Evolutionary conservation across 2,797 vertebrate species (phyloP), one percentile per base, ranked within the genome.

Genomic region (Hippopotamyrus pictus): DNA sequence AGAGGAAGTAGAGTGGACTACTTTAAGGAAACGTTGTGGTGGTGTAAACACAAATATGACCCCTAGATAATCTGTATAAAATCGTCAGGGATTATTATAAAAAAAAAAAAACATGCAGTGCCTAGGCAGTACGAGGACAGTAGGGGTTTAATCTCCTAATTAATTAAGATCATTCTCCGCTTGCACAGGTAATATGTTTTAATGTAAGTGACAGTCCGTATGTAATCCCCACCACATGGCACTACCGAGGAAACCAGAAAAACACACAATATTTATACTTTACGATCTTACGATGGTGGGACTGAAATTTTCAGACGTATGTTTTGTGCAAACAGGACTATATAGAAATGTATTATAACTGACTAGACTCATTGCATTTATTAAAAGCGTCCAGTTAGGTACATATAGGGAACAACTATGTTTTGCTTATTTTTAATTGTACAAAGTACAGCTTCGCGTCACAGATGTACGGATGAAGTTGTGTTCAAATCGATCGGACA

Each of bases 91-190:
- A 90, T 84, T 91, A 94, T 93, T 93, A 92, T 90, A 85, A 92
- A 92, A 91, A 91, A 92, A 91, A 91, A 93, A 95, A 37, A 93
- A 95, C 91, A 92, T 93, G 93, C 93, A 92, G 92, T 93, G 93
- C 92, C 92, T 93, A 91, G 91, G 91, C 92, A 90, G 92, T 92
- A 92, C 91, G 91, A 93, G 94, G 94, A 95, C 94, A 95, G 95
- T 94, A 89, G 93, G 92, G 90, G 93, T 93, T 92, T 95, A 94
- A 96, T 95, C 94, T 95, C 94, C 96, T 96, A 95, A 95, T 96
- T 95, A 96, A 96, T 94, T 94, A 94, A 93, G 93, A 94, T 93
- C 79, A 92, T 94, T 94, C 93, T 92, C 90, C 92, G 91, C 93
- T 90, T 93, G 92, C 92, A 93, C 94, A 96, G 94, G 95, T 96